Conservation (phyloP, 1,140 invertebrate species). For the Eciton burchellii region DNA sequence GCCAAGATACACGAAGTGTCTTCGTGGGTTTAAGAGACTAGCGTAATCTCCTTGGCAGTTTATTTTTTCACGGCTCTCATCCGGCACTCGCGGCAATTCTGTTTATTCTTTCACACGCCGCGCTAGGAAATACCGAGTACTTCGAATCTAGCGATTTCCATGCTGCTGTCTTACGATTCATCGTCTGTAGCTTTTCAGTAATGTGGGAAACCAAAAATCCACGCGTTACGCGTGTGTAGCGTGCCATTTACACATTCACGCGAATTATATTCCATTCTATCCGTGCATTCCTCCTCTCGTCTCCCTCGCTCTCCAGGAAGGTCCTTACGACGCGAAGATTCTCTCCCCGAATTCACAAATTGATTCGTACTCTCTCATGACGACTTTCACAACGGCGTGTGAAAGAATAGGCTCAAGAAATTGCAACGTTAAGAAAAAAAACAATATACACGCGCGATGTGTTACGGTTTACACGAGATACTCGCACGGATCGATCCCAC, state of each 20-base stretch:
- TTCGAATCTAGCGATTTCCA: neutral
- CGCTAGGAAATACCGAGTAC: constrained; percentile 5
- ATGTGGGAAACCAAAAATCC: too few species aligned
- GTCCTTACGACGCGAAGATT: too few species aligned
- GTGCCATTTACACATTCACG: too few species aligned
- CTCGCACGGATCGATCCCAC: constrained; percentile 28
- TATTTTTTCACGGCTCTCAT: constrained; percentile 56
- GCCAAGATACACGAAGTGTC: constrained; percentile 35
- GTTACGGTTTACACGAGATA: constrained; percentile 20
- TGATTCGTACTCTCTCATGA: too few species aligned
- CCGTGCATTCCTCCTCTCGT: too few species aligned
- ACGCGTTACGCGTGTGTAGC: too few species aligned
- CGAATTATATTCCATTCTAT: too few species aligned
- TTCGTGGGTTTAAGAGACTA: constrained; percentile 47
- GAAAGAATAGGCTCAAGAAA: constrained; percentile 1
- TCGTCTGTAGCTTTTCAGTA: too few species aligned
- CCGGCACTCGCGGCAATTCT: constrained; percentile 36
- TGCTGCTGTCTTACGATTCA: neutral
- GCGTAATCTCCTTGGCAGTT: constrained; percentile 47
- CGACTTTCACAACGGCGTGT: too few species aligned
- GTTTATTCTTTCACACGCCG: constrained; percentile 46
- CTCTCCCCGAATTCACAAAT: too few species aligned
- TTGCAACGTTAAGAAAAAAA: neutral
- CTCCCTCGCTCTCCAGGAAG: too few species aligned
- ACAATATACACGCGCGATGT: neutral